Evolutionary conservation across 2,888 invertebrate genomes (phyloP).

Genomic region (Amblyjoppa fuscipennis): DNA sequence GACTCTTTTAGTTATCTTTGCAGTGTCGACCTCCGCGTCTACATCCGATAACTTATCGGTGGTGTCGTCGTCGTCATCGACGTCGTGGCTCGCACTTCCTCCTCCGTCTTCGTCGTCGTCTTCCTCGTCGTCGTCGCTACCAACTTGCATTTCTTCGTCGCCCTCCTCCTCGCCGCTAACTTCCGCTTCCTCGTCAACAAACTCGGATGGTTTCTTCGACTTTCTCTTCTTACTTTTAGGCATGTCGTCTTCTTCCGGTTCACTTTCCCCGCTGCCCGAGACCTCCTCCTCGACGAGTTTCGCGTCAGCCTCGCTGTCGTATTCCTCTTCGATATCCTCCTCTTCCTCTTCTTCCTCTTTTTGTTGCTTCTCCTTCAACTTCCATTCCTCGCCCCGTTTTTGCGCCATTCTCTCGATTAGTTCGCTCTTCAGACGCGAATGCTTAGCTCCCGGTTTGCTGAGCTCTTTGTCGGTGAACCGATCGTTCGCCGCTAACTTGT

Average conservation of each 20-base stretch:
- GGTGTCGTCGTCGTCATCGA: constrained; percentile 79
- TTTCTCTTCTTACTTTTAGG: constrained; percentile 73
- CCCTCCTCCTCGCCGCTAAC: constrained; percentile 84
- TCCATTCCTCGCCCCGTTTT: constrained; percentile 90
- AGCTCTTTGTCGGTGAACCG: constrained; percentile 76
- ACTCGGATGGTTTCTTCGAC: constrained; percentile 78
- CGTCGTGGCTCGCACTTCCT: constrained; percentile 85
- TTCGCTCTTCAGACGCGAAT: constrained; percentile 90
- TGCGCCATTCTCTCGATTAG: constrained; percentile 90
- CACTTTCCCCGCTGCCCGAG: constrained; percentile 73
- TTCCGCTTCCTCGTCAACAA: constrained; percentile 86
- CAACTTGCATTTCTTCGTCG: constrained; percentile 80
- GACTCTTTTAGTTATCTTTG: constrained; percentile 69
- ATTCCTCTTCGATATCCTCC: constrained; percentile 78
- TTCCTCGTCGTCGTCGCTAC: constrained; percentile 84
- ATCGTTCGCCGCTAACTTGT: constrained; percentile 66
- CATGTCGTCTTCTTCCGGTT: constrained; percentile 83
- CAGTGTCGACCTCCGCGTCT: constrained; percentile 69
- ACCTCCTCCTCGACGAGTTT: constrained; percentile 82
- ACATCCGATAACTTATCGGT: constrained; percentile 68
- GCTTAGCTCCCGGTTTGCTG: constrained; percentile 90
- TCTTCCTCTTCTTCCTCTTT: constrained; percentile 86
- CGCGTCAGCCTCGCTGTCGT: constrained; percentile 75
- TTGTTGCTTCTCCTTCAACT: constrained; percentile 86
- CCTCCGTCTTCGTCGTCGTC: constrained; percentile 86